Evolutionary conservation across 2,113 vertebrate species (phyloP).

Genomic region (Passerina amoena): DNA sequence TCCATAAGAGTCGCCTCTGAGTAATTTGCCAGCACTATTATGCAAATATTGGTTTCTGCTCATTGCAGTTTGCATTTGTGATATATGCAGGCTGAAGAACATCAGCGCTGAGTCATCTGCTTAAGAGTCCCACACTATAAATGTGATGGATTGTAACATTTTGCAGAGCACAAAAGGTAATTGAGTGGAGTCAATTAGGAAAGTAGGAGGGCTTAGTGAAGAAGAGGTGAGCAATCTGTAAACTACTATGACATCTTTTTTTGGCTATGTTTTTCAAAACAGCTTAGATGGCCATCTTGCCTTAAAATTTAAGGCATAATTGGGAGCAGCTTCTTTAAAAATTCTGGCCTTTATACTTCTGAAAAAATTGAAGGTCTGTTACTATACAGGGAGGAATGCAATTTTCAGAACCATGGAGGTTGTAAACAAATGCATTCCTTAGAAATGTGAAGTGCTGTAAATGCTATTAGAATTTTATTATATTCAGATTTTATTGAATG

Average conservation of each 20-base stretch:
- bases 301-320: background rate
- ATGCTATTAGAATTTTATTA: background rate
- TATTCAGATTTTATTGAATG: background rate
- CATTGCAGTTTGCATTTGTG: background rate
- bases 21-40: slow-evolving; percentile 16
- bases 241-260: background rate
- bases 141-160: slow-evolving; percentile 54
- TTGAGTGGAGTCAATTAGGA: slow-evolving; percentile 55
- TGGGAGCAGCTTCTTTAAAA: background rate
- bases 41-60: slow-evolving; percentile 41
- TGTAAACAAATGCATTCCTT: background rate
- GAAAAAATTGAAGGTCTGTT: background rate
- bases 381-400: background rate
- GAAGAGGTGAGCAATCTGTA: slow-evolving; percentile 13
- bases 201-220: slow-evolving; percentile 28
- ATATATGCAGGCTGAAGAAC: background rate
- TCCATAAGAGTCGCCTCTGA: background rate
- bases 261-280: background rate
- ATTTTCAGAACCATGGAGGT: background rate
- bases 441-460: background rate
- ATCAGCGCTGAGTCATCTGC: slow-evolving; percentile 32
- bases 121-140: slow-evolving; percentile 24
- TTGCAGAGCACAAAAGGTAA: slow-evolving; percentile 35
- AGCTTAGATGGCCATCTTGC: background rate
- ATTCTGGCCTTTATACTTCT: background rate